These are phyloP conservation scores for Pollicipes pollicipes DNA, from an alignment of 1,140 invertebrate genomes.

Conservation along the genomic window DNA sequence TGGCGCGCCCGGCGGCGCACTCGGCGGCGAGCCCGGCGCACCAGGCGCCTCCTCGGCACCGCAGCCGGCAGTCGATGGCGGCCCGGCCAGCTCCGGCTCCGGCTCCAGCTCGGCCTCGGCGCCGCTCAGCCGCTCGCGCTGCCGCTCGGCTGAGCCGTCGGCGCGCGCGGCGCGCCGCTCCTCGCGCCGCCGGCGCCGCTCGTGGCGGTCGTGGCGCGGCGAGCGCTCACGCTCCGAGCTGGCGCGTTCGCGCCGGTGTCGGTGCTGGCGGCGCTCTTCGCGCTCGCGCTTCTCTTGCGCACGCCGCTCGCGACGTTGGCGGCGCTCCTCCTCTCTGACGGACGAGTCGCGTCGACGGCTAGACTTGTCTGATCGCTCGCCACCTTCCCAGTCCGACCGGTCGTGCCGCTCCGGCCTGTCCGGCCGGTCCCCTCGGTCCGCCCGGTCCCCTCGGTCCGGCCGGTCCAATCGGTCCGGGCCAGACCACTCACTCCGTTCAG, in stretches of 20 bases:
- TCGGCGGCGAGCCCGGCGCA: no score
- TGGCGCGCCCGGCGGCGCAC: no score
- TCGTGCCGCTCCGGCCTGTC: not conserved
- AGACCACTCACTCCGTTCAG: not conserved
- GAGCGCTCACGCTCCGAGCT: not conserved
- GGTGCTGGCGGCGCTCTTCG: not conserved
- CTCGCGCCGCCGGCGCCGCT: not conserved
- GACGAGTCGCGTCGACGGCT: not conserved
- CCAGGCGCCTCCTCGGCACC: not conserved
- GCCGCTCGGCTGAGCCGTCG: not conserved
- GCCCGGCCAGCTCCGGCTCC: no score
- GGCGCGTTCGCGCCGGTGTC: not conserved
- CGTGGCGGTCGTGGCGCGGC: not conserved
- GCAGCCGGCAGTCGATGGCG: not conserved
- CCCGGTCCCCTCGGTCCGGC: not conserved
- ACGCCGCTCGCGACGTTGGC: not conserved
- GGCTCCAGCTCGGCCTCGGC: not conserved
- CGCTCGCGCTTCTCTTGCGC: not conserved
- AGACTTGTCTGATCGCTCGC: not conserved
- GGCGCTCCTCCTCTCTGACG: not conserved
- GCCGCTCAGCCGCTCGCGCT: not conserved
- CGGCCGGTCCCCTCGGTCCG: not conserved
- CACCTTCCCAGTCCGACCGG: no score
- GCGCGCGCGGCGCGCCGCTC: not conserved
- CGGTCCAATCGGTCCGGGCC: not conserved